These are phyloP conservation scores for Tinea trinotella DNA, from an alignment of 2,888 invertebrate genomes.

Conservation along the genomic window DNA sequence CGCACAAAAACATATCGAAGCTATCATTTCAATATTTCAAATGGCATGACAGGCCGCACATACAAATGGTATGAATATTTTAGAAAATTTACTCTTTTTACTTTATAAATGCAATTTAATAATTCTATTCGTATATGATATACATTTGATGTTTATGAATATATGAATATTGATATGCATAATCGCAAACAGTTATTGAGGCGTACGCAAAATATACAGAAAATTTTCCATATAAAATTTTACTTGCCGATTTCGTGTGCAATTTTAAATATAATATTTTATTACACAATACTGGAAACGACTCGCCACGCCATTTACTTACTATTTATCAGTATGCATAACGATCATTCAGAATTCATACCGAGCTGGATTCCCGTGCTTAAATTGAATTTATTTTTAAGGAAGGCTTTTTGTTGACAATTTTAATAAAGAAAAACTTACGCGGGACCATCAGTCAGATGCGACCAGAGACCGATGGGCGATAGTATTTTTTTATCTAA, in stretches of 20 bases:
- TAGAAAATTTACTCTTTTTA: too few relatives aligned
- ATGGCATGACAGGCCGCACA: not conserved
- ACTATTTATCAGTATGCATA: not conserved
- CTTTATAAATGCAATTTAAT: too few relatives aligned
- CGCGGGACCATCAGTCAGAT: too few relatives aligned
- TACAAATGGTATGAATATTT: not conserved
- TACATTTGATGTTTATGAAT: not conserved
- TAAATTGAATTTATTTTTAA: too few relatives aligned
- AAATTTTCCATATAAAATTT: not conserved
- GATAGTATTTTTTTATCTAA: too few relatives aligned
- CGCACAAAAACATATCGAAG: not conserved
- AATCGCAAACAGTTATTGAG: not conserved
- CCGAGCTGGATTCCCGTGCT: not conserved
- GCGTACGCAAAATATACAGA: not conserved
- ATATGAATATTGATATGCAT: not conserved
- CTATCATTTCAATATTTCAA: conserved; percentile 12
- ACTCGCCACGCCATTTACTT: not conserved
- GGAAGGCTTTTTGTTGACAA: too few relatives aligned
- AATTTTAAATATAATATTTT: conserved; percentile 12
- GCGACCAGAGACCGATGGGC: too few relatives aligned
- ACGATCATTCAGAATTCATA: not conserved
- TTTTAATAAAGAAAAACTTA: too few relatives aligned
- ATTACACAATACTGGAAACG: not conserved
- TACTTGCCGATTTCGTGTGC: not conserved
- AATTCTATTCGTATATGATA: too few relatives aligned